Percentiles rank a stretch among this genome's conserved stretches.
phyloP scores from a whole-genome alignment of 2,797 vertebrate genomes.

The Sebastes dallii region DNA sequence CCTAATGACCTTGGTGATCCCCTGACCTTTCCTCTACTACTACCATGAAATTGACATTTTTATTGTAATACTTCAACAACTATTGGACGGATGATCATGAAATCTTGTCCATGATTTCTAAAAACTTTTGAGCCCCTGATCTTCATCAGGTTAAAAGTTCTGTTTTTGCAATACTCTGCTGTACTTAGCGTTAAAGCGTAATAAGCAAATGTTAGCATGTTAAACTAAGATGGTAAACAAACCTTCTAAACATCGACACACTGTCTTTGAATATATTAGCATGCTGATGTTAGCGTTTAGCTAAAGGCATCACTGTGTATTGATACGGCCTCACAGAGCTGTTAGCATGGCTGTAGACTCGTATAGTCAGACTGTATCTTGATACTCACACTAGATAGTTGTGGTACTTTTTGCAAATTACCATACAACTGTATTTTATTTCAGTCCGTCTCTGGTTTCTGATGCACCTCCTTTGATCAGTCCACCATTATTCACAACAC shows the following conservation, averaged over 20 bases:
- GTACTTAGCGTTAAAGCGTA: no score
- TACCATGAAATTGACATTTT: accelerated
- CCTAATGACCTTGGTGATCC: no score
- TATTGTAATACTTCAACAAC: no score
- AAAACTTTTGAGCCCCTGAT: neutral
- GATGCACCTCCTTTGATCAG: neutral
- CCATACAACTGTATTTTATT: neutral
- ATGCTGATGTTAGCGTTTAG: neutral
- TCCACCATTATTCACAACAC: neutral
- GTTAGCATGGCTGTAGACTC: neutral
- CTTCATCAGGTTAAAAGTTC: neutral
- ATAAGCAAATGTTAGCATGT: neutral
- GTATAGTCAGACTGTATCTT: neutral
- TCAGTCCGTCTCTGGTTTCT: neutral
- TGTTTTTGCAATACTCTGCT: neutral
- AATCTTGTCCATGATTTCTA: neutral
- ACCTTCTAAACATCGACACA: neutral
- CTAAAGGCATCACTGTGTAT: neutral
- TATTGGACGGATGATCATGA: no score
- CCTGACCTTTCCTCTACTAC: neutral
- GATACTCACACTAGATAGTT: neutral
- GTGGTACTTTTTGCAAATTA: neutral
- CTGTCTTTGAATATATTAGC: neutral
- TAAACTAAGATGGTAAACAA: neutral
- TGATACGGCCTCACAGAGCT: neutral